These are phyloP conservation scores for Leptobrachium ailaonicum DNA, from an alignment of 2,113 vertebrate species.

Conservation along the genomic window DNA sequence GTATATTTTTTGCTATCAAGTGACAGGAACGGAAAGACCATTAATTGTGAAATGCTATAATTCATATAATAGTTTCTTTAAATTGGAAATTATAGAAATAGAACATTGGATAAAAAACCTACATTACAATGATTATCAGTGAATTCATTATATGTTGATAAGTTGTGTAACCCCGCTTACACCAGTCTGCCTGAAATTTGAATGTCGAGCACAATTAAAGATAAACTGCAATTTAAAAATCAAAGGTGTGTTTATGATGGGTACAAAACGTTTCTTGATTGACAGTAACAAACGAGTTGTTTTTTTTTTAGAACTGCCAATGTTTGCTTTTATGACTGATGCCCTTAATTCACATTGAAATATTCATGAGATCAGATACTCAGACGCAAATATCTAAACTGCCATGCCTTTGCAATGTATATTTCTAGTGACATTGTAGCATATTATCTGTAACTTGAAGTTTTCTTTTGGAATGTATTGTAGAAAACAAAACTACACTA, in stretches of 20 bases:
- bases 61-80: too few species aligned
- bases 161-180: background rate
- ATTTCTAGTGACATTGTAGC: slow-evolving; percentile 72
- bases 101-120: too few species aligned
- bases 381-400: slow-evolving; percentile 61
- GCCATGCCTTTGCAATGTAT: slow-evolving; percentile 69
- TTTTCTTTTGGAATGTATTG: slow-evolving; percentile 80
- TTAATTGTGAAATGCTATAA: too few species aligned
- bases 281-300: slow-evolving; percentile 37
- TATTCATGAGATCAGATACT: slow-evolving; percentile 62
- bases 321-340: slow-evolving; percentile 51
- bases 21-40: too few species aligned
- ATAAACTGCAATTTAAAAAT: slow-evolving; percentile 44
- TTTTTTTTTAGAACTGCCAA: slow-evolving; percentile 49
- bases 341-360: slow-evolving; percentile 55
- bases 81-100: too few species aligned
- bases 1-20: too few species aligned
- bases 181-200: background rate
- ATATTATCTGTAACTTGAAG: slow-evolving; percentile 73
- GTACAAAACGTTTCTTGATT: slow-evolving; percentile 57
- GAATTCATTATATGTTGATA: too few species aligned
- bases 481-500: slow-evolving; percentile 73
- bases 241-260: slow-evolving; percentile 58
- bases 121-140: too few species aligned
- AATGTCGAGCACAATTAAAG: background rate